A percentile compares a stretch with the other conserved stretches of the same genome.
Conservation (phyloP, 2,888 invertebrate species). For the Heteromyza rotundicornis region DNA sequence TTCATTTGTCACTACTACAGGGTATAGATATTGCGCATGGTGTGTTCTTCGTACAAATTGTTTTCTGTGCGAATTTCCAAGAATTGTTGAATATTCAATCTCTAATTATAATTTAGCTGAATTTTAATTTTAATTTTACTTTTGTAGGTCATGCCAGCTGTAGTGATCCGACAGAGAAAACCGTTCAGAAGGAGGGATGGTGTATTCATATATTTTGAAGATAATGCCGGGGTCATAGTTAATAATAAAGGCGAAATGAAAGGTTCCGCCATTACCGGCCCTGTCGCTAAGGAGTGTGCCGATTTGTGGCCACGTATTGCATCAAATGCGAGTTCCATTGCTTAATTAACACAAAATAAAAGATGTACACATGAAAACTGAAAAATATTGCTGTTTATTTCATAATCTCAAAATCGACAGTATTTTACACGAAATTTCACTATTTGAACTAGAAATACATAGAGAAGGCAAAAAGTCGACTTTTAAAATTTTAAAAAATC, state of each 20-base stretch:
- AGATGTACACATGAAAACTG: constrained; percentile 1
- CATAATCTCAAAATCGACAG: constrained; percentile 4
- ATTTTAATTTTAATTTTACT: too few species aligned
- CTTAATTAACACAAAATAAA: constrained; percentile 66
- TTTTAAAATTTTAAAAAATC: too few species aligned
- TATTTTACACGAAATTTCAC: constrained; percentile 1
- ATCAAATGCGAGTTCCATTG: constrained; percentile 98
- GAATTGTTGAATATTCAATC: too few species aligned
- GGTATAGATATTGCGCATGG: too few species aligned
- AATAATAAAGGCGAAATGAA: constrained; percentile 99
- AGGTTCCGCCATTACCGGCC: constrained; percentile 98
- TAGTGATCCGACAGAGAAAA: constrained; percentile 97
- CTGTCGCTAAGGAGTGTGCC: constrained; percentile 99
- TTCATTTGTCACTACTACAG: too few species aligned
- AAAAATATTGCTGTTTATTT: too few species aligned
- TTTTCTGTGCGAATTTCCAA: too few species aligned
- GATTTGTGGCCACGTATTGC: constrained; percentile 99
- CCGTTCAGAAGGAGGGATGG: constrained; percentile 99
- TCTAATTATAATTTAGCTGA: too few species aligned
- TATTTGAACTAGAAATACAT: too few species aligned
- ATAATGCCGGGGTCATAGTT: constrained; percentile 99
- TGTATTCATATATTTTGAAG: constrained; percentile 98
- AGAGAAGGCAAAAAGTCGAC: too few species aligned
- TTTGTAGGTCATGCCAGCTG: constrained; percentile 95
- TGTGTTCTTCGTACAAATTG: too few species aligned